Base-by-base conservation (phyloP, 2,888 invertebrate species). In the Lasioglossum oenotherae region DNA sequence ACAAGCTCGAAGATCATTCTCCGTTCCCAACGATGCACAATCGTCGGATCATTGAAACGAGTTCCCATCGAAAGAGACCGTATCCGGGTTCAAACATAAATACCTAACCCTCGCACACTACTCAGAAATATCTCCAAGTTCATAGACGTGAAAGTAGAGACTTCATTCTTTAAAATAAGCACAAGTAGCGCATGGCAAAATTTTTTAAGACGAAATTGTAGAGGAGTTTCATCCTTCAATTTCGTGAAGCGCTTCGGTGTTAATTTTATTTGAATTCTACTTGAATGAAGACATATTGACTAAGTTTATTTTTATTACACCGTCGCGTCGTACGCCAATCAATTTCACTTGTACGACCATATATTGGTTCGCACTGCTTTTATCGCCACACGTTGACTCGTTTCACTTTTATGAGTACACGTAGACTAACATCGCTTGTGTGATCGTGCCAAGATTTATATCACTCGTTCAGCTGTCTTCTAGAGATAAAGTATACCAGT, bases 1-100 rank as follows among this genome's bases (percentile, higher is more conserved):
- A 75, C 74, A 53, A 84, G 64, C n/a, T 53, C 49, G 35, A n/a
- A 38, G 64, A 38, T 77, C 73, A 67, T 77, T 12, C 35, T 53
- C 14, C 75, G 49, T 53, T 73, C n/a, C 23, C 27, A 31, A 31
- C 31, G 23, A 31, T 76, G 46, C 23, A 35, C 35, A 60, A 46
- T 19, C 35, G 31, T 6, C 6, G 31, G 44, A 41, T n/a, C 44
- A 23, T 3, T 19, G 46, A 19, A 72, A 46, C 67, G 16, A 16
- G 38, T 75, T 35, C 27, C 23, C 49, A 49, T 49, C 49, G 23
- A 53, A 1, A 53, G 10, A 53, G 4, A 35, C 23, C 31, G 6
- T 31, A 31, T 1, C 27, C 27, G 3, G 1, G 5, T 27, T 14
- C 27, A 60, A 27, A 60, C 27, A 60, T 27, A 60, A 27, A 60